These are phyloP conservation scores for Hedychridium roseum DNA, from an alignment of 2,888 invertebrate genomes.

Conservation along the genomic window DNA sequence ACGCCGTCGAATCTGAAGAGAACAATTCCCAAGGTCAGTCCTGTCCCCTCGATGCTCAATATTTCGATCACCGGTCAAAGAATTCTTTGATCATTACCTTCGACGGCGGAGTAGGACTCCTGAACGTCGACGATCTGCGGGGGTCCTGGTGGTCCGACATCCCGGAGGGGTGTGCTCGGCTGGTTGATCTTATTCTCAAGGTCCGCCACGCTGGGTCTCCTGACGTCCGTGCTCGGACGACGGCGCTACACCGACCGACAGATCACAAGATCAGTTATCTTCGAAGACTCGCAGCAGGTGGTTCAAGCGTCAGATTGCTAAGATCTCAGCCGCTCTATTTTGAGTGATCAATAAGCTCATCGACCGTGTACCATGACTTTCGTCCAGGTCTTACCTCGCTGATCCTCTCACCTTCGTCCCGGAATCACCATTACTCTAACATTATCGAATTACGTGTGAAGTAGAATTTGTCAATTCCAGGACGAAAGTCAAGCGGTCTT, in stretches of 20 bases:
- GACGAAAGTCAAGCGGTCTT: too few species aligned
- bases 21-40: neutral
- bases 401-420: too few species aligned
- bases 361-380: too few species aligned
- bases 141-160: conserved; percentile 82
- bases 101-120: conserved; percentile 94
- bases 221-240: conserved; percentile 88
- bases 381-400: too few species aligned
- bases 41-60: neutral
- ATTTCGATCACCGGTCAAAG: neutral
- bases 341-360: too few species aligned
- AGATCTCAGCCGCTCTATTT: too few species aligned
- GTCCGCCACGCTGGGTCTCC: conserved; percentile 89
- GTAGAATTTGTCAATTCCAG: too few species aligned
- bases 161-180: conserved; percentile 86
- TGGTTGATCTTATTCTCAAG: conserved; percentile 90
- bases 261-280: too few species aligned
- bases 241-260: conserved; percentile 72
- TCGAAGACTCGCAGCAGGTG: too few species aligned
- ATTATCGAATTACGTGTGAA: too few species aligned
- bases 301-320: too few species aligned
- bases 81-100: conserved; percentile 73
- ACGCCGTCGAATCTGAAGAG: conserved; percentile 81
- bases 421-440: too few species aligned
- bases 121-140: conserved; percentile 92